Evolutionary conservation across 2,888 invertebrate genomes (phyloP), one percentile per base, ranked within the genome.

Genomic region (Carcina quercana): DNA sequence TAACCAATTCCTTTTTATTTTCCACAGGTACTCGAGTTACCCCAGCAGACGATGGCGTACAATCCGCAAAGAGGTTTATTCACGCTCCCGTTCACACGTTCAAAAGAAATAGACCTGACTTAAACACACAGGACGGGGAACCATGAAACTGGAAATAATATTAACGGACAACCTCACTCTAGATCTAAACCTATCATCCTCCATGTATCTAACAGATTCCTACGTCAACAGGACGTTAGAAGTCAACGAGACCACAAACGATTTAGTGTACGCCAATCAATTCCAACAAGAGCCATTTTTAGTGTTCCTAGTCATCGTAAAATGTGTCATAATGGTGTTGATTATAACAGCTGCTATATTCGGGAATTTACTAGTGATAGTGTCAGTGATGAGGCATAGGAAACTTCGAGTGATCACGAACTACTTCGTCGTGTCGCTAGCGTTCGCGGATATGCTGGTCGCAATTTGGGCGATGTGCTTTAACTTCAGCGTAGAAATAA

Each of bases 401-500:
- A 88, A 88, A 64, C 59, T 88, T 45, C 71, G 88, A 47, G 94
- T 95, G 13, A 95, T 96, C 44, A 97, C 97, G 39, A 98, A 97
- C 80, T 97, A 95, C 69, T 97, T 97, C 71, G 96, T 98, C 11
- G 97, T 97, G 6, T 96, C 96, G 1, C 76, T 97, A 42, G 97
- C 97, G 0, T 86, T 96, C 50, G 97, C 97, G 5, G 97, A 97
- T 60, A 94, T 97, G 89, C 79, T 97, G 13, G 97, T 98, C 0
- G 97, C 97, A 1, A 90, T 95, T 17, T 93, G 94, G 86, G 96
- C 95, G 1, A 96, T 96, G 96, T 94, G 94, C 47, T 96, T 96
- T 70, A 96, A 96, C 83, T 94, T 95, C 47, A 92, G 92, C 59
- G 93, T 95, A 15, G 94, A 95, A 67, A 85, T 96, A 11, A 92